A percentile compares a stretch with the other conserved stretches of the same genome.
Conservation (phyloP, 2,113 vertebrate genomes). For the Melanostigma gelatinosum region DNA sequence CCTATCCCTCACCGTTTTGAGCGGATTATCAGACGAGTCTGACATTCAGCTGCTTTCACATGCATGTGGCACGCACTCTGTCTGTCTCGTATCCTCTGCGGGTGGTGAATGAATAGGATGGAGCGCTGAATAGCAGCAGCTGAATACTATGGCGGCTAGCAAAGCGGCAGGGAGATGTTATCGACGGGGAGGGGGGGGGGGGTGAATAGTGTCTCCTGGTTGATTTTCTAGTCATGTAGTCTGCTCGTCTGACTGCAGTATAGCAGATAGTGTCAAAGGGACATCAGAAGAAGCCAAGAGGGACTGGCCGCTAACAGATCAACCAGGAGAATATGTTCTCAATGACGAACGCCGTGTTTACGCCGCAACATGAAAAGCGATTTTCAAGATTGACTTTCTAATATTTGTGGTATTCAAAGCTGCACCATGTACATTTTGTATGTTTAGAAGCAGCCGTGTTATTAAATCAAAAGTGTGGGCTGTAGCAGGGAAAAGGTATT, state of each 20-base stretch:
- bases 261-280: slow-evolving; percentile 68
- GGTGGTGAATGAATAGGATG: slow-evolving; percentile 50
- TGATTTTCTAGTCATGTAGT: slow-evolving; percentile 71
- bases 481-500: slow-evolving; percentile 23
- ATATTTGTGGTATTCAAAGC: slow-evolving; percentile 27
- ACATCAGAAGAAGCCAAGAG: slow-evolving; percentile 51
- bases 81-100: slow-evolving; percentile 54
- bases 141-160: slow-evolving; percentile 50
- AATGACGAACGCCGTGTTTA: slow-evolving; percentile 27
- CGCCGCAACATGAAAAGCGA: slow-evolving; percentile 7
- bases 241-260: slow-evolving; percentile 56
- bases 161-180: slow-evolving; percentile 58
- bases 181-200: slow-evolving; percentile 11
- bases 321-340: slow-evolving; percentile 44
- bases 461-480: slow-evolving; percentile 31
- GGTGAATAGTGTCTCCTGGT: slow-evolving; percentile 51
- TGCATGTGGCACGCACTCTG: slow-evolving; percentile 50
- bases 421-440: slow-evolving; percentile 19
- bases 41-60: slow-evolving; percentile 52
- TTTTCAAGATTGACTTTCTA: slow-evolving; percentile 22
- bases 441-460: slow-evolving; percentile 1
- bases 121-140: slow-evolving; percentile 50
- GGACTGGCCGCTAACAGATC: slow-evolving; percentile 48
- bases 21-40: slow-evolving; percentile 53
- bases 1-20: slow-evolving; percentile 27